Percentiles rank a stretch among this genome's conserved stretches.
phyloP scores from a whole-genome alignment of 2,797 vertebrate genomes.

The Catamblyrhynchus diadema region DNA sequence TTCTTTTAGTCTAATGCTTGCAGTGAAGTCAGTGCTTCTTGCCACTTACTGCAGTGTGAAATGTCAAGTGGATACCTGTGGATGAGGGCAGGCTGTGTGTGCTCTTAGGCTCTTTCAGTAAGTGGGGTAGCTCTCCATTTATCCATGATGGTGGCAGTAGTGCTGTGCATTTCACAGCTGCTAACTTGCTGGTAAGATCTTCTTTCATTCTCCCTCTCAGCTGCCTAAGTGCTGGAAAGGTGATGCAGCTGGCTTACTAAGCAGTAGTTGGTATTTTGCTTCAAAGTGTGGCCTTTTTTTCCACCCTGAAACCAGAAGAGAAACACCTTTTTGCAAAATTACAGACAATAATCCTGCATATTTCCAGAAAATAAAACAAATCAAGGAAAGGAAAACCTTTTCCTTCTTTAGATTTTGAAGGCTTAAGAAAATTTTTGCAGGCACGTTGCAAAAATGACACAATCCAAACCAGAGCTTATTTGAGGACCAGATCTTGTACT shows the following conservation, averaged over 20 bases:
- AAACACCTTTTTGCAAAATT: not conserved
- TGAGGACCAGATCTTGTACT: not conserved
- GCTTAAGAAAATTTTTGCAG: not conserved
- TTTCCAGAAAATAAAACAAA: not conserved
- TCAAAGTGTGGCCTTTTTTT: rapidly evolving
- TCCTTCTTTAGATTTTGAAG: not conserved
- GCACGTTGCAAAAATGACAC: not conserved
- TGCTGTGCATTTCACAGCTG: not conserved
- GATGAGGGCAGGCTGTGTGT: not conserved
- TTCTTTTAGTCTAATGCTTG: not conserved
- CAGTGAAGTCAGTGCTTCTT: not conserved
- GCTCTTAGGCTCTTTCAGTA: not conserved
- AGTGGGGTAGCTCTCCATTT: not conserved
- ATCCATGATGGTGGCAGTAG: not conserved
- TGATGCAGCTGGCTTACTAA: not conserved
- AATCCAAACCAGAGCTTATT: not conserved
- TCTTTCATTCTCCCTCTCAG: not conserved
- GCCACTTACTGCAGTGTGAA: not conserved
- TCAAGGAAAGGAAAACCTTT: not conserved
- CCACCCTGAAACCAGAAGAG: not conserved
- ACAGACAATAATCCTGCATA: not conserved
- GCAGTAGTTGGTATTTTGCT: not conserved
- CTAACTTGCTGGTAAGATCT: not conserved
- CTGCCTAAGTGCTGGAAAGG: not conserved
- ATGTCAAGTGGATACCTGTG: not conserved